A percentile compares a stretch with the other conserved stretches of the same genome.
phyloP scores from a whole-genome alignment of 2,888 invertebrate genomes.

The Tuberolachnus salignus region DNA sequence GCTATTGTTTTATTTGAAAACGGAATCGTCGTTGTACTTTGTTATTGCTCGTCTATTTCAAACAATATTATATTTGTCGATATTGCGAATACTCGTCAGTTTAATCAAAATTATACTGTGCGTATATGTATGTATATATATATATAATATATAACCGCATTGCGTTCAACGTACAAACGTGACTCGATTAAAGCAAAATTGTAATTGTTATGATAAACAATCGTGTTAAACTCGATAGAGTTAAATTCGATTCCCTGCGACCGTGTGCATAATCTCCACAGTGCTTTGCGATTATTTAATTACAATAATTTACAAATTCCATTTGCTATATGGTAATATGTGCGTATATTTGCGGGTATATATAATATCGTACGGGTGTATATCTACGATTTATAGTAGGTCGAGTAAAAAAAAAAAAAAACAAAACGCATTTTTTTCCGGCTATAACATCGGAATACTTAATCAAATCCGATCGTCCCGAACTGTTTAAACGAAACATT shows the following conservation, averaged over 20 bases:
- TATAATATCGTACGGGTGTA: no score
- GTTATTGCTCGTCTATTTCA: neutral
- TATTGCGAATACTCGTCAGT: neutral
- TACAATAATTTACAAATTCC: neutral
- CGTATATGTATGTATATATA: no score
- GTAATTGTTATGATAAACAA: slow-evolving; percentile 1
- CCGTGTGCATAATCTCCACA: neutral
- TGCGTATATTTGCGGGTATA: no score
- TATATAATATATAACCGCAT: neutral
- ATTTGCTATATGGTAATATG: neutral
- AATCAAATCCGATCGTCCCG: no score
- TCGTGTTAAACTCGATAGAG: neutral
- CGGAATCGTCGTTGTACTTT: neutral
- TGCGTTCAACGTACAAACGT: neutral
- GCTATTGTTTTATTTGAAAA: neutral
- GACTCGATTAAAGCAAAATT: slow-evolving; percentile 14
- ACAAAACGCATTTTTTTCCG: no score
- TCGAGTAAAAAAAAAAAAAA: no score
- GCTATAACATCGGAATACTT: no score
- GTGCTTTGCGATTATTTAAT: slow-evolving; percentile 12
- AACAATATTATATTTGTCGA: neutral
- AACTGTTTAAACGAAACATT: no score
- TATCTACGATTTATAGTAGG: no score
- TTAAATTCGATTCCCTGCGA: neutral
- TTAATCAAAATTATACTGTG: slow-evolving; percentile 9